Percentiles rank a stretch among this genome's conserved stretches.
Conservation (phyloP, 2,888 invertebrate species). For the Drosophila incognita region DNA sequence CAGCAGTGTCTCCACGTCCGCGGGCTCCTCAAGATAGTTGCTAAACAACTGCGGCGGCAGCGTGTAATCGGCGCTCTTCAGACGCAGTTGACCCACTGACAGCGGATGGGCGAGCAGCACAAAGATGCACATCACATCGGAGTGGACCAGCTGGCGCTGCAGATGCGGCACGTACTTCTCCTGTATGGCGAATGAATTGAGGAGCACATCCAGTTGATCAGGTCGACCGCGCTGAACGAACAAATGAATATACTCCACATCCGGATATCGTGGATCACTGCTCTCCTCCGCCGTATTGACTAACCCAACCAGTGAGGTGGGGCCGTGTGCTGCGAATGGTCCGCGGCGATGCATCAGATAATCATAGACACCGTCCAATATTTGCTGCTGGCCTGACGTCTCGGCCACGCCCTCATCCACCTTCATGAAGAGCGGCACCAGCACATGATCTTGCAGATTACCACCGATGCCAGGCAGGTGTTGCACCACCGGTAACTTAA, state of each 20-base stretch:
- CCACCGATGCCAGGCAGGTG: constrained; percentile 87
- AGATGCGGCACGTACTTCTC: constrained; percentile 37
- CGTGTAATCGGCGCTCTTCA: constrained; percentile 86
- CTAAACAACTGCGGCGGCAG: constrained; percentile 88
- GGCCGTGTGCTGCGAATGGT: constrained; percentile 84
- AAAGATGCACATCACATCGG: constrained; percentile 83
- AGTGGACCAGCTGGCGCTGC: constrained; percentile 30
- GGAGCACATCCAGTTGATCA: constrained; percentile 26
- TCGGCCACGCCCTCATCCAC: constrained; percentile 81
- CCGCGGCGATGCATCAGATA: constrained; percentile 86
- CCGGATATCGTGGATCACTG: constrained; percentile 86
- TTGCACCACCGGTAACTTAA: constrained; percentile 64
- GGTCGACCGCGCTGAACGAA: constrained; percentile 66
- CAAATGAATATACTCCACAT: constrained; percentile 86
- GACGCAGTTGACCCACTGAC: constrained; percentile 86
- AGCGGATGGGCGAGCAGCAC: constrained; percentile 85
- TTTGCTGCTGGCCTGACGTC: constrained; percentile 68
- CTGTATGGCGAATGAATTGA: constrained; percentile 46
- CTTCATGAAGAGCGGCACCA: constrained; percentile 84
- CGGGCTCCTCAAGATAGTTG: constrained; percentile 88
- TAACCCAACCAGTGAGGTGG: constrained; percentile 86
- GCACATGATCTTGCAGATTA: constrained; percentile 92
- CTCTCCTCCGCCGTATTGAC: constrained; percentile 86
- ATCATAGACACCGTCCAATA: constrained; percentile 78
- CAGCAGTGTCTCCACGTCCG: constrained; percentile 86